Percentiles rank a stretch among this genome's conserved stretches.
Conservation (phyloP, 2,888 invertebrate species). For the Candidula unifasciata region DNA sequence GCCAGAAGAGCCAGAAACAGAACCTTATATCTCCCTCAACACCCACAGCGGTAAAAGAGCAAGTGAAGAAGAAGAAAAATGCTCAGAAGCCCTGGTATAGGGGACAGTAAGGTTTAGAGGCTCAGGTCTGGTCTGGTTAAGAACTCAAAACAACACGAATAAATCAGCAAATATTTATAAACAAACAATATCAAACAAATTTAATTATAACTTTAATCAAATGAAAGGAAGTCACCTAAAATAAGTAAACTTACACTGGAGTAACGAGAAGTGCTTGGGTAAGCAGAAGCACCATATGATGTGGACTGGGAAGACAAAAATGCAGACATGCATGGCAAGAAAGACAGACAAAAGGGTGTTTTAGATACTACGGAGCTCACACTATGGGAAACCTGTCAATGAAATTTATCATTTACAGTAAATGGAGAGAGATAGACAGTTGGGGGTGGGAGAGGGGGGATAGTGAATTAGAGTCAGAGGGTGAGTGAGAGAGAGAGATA, state of each 20-base stretch:
- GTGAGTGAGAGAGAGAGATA: no score
- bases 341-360: neutral
- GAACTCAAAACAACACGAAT: no score
- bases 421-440: constrained; percentile 16
- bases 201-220: no score
- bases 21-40: no score
- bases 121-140: no score
- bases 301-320: constrained; percentile 20
- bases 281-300: constrained; percentile 23
- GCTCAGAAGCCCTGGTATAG: no score
- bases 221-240: neutral
- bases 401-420: neutral
- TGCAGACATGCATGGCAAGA: neutral
- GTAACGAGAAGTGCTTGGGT: constrained; percentile 32
- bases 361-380: neutral
- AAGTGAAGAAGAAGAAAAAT: no score
- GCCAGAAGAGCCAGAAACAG: no score
- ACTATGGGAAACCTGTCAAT: neutral
- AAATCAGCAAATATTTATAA: no score
- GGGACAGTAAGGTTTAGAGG: no score
- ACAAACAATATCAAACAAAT: neutral
- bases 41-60: no score
- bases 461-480: no score
- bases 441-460: neutral
- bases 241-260: constrained; percentile 1